Conservation (phyloP, 2,113 vertebrate species). For the Scomber colias region DNA sequence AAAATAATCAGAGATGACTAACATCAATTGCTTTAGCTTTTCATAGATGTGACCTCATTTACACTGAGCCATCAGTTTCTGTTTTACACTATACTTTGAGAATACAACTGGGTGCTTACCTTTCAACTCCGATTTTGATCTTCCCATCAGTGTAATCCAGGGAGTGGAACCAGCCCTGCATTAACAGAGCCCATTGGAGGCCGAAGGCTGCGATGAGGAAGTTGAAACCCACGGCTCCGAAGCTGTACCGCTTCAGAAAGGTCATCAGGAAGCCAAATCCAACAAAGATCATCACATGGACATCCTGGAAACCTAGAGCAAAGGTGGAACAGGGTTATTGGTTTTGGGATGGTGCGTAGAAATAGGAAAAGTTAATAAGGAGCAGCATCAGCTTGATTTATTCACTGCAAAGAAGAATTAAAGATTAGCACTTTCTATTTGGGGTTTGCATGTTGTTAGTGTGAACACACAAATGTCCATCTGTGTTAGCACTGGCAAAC, state of each 20-base stretch:
- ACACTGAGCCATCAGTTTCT: background rate
- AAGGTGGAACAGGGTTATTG: background rate
- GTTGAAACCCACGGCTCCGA: slow-evolving; percentile 94
- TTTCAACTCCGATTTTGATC: slow-evolving; percentile 92
- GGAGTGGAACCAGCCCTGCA: slow-evolving; percentile 96
- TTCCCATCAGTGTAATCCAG: slow-evolving; percentile 82
- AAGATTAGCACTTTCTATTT: too few relatives aligned
- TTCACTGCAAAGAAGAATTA: background rate
- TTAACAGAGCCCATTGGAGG: slow-evolving; percentile 95
- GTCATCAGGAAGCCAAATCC: slow-evolving; percentile 99
- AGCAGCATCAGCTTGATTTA: background rate
- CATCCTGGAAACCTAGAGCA: slow-evolving; percentile 94
- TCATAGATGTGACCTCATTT: background rate
- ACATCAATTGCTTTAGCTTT: background rate
- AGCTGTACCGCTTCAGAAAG: slow-evolving; percentile 95
- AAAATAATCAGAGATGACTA: background rate
- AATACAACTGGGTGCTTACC: slow-evolving; percentile 75
- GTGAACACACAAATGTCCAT: too few relatives aligned
- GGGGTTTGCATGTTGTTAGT: background rate
- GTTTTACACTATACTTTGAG: background rate
- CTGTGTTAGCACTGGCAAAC: too few relatives aligned
- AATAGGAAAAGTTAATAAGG: background rate
- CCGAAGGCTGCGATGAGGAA: slow-evolving; percentile 96
- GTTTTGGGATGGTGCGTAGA: background rate
- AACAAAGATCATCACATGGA: slow-evolving; percentile 98